A percentile compares a stretch with the other conserved stretches of the same genome.
These are phyloP conservation scores for Netelia fuscicornis DNA, from an alignment of 2,888 invertebrate species.

Conservation along the genomic window DNA sequence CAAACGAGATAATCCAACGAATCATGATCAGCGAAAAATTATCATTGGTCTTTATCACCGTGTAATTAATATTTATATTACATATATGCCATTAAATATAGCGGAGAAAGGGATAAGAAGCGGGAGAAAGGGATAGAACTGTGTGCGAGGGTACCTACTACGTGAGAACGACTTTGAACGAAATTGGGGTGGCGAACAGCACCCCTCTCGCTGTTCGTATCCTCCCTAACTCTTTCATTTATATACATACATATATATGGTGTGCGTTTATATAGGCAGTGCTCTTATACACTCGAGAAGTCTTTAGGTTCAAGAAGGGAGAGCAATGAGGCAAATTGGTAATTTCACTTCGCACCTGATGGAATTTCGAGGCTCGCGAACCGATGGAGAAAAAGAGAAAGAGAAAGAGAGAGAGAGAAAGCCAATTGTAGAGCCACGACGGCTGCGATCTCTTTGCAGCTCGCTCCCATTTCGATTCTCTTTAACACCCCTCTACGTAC, in stretches of 20 bases:
- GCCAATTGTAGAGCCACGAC: conserved; percentile 23
- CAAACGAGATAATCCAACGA: neutral
- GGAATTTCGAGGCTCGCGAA: conserved; percentile 47
- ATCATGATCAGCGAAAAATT: neutral
- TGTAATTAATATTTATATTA: neutral
- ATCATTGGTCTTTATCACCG: neutral
- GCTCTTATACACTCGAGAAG: conserved; percentile 2
- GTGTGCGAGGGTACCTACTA: neutral
- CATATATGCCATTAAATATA: conserved; percentile 1
- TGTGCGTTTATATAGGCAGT: neutral
- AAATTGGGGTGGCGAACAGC: conserved; percentile 23
- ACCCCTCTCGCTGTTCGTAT: conserved; percentile 12
- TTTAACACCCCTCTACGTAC: neutral
- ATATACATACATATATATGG: neutral
- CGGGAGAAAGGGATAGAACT: neutral
- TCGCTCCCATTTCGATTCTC: neutral
- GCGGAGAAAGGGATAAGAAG: neutral
- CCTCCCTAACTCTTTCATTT: neutral
- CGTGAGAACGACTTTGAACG: conserved; percentile 45
- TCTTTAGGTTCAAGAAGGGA: conserved; percentile 39
- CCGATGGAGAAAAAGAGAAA: conserved; percentile 33
- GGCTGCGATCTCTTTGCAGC: conserved; percentile 9
- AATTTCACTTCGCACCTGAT: conserved; percentile 61
- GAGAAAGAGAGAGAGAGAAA: conserved; percentile 16
- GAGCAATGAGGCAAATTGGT: conserved; percentile 59